Conservation (phyloP, 2,113 vertebrate species). For the Pavo muticus region DNA sequence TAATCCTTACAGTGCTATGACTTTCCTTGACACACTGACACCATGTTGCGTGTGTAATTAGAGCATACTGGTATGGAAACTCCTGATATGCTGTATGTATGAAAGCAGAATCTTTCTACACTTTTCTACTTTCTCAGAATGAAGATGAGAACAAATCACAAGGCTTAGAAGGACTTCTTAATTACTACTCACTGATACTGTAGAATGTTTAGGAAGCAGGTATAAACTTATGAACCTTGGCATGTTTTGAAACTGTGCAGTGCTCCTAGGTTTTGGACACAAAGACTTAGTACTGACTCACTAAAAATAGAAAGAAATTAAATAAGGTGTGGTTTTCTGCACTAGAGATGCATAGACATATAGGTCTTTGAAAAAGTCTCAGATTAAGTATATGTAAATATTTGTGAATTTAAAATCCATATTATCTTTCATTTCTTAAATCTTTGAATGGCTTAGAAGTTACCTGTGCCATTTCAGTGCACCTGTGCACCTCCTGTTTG, state of each 20-base stretch:
- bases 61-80: neutral
- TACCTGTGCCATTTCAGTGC: neutral
- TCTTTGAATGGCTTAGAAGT: neutral
- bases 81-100: neutral
- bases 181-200: neutral
- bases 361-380: neutral
- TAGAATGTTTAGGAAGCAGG: neutral
- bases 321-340: neutral
- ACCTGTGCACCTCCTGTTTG: neutral
- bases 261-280: neutral
- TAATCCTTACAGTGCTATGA: neutral
- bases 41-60: neutral
- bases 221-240: neutral
- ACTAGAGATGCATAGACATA: neutral
- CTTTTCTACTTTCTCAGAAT: neutral
- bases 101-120: neutral
- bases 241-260: neutral
- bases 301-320: neutral
- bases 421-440: neutral
- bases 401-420: neutral
- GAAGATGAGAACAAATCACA: neutral
- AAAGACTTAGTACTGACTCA: neutral
- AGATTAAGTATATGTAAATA: neutral
- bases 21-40: neutral
- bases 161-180: neutral